phyloP scores from a whole-genome alignment of 2,113 vertebrate species.

The Rousettus leschenaultii region DNA sequence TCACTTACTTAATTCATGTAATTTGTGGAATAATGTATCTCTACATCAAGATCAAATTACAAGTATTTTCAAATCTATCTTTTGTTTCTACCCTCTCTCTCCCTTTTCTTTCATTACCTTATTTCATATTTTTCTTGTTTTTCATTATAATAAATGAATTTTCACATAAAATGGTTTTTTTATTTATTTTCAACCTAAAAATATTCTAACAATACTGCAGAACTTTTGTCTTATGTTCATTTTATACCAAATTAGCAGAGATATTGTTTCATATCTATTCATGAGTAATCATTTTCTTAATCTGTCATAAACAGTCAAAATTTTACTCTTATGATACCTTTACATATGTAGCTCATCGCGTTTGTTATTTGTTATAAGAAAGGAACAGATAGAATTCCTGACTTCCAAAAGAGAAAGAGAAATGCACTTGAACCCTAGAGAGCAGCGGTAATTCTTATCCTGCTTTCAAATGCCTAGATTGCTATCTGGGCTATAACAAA shows the following conservation, averaged over 20 bases:
- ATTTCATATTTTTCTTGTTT: background rate
- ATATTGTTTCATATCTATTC: background rate
- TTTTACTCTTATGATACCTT: background rate
- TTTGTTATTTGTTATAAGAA: background rate
- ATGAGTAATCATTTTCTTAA: background rate
- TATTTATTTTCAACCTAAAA: background rate
- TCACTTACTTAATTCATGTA: background rate
- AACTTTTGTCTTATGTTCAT: background rate
- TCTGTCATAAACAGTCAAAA: background rate
- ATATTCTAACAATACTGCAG: background rate
- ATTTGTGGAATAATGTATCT: background rate
- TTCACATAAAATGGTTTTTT: background rate
- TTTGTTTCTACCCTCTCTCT: background rate
- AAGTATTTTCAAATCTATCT: background rate
- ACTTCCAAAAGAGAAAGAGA: constrained; percentile 3
- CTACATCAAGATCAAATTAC: background rate
- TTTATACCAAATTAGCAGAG: background rate
- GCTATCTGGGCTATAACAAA: background rate
- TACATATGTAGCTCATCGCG: background rate
- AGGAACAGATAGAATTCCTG: background rate
- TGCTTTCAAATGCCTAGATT: background rate
- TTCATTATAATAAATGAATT: background rate
- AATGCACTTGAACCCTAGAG: background rate
- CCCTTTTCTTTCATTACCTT: background rate
- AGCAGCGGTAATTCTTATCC: background rate